These are phyloP conservation scores for Eupleurogrammus muticus DNA, from an alignment of 2,797 vertebrate species.

Conservation along the genomic window DNA sequence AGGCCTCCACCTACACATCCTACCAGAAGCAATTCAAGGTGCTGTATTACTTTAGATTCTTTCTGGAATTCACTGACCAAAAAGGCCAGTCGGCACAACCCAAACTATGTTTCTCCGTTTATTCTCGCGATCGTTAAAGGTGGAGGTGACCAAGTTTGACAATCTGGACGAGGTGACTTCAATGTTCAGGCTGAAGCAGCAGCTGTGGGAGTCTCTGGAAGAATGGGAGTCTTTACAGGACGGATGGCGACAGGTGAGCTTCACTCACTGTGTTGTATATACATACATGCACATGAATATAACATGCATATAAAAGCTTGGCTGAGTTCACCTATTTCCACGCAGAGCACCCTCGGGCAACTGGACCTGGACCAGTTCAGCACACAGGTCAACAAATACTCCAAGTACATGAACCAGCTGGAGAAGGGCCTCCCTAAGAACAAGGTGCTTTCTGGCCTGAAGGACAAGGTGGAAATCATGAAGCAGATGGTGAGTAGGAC, in stretches of 20 bases:
- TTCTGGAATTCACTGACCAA: background rate
- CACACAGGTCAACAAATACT: constrained; percentile 84
- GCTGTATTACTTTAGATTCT: background rate
- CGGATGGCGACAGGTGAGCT: constrained; percentile 84
- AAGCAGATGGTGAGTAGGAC: constrained; percentile 85
- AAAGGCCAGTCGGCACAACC: background rate
- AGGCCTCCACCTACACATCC: constrained; percentile 84
- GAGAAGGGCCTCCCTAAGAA: constrained; percentile 89
- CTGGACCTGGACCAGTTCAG: constrained; percentile 86
- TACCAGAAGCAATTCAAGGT: constrained; percentile 93
- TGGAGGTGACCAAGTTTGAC: constrained; percentile 88
- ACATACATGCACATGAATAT: background rate
- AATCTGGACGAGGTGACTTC: constrained; percentile 83
- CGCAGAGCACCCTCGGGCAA: constrained; percentile 75
- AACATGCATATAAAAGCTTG: constrained; percentile 31
- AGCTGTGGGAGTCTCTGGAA: constrained; percentile 88
- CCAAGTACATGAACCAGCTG: constrained; percentile 86
- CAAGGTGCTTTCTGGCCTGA: constrained; percentile 83
- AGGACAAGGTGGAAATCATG: constrained; percentile 85
- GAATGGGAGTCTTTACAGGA: constrained; percentile 85
- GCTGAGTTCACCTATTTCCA: constrained; percentile 33
- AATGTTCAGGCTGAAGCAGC: constrained; percentile 85
- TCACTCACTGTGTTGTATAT: background rate
- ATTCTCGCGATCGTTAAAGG: constrained; percentile 67
- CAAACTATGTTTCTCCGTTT: background rate